These are phyloP conservation scores for Melanostoma scalare DNA, from an alignment of 2,888 invertebrate species.

Conservation along the genomic window DNA sequence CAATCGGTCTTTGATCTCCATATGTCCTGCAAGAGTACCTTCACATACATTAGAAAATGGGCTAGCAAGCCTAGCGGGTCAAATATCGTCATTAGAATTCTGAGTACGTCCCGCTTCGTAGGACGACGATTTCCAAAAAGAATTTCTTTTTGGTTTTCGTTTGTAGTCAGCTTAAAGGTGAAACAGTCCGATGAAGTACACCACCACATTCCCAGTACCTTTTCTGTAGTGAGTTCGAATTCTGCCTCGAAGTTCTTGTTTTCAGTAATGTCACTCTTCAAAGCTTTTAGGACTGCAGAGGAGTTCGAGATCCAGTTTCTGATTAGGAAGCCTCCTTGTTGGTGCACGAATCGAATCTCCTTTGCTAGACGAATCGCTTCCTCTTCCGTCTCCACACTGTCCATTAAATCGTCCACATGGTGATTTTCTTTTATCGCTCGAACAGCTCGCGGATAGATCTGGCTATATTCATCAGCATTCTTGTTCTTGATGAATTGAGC, in stretches of 20 bases:
- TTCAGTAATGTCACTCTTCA: neutral
- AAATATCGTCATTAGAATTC: too few species aligned
- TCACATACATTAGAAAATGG: neutral
- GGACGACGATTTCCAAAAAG: neutral
- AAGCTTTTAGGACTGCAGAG: neutral
- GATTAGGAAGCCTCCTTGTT: neutral
- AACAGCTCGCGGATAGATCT: neutral
- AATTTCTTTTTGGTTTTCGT: neutral
- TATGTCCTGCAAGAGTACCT: slow-evolving; percentile 2
- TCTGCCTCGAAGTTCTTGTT: neutral
- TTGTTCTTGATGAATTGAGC: neutral
- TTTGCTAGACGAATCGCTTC: neutral
- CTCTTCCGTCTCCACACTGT: neutral
- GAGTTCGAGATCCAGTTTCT: slow-evolving; percentile 11
- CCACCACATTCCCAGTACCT: slow-evolving; percentile 18
- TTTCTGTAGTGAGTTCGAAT: neutral
- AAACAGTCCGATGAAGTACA: neutral
- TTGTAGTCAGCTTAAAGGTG: neutral
- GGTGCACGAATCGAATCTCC: too few species aligned
- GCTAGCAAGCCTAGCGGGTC: neutral
- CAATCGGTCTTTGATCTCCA: slow-evolving; percentile 1
- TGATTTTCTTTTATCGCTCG: neutral
- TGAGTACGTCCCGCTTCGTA: too few species aligned
- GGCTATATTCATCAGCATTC: neutral
- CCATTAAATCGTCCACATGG: slow-evolving; percentile 3